A percentile compares a stretch with the other conserved stretches of the same genome.
phyloP scores from a whole-genome alignment of 2,113 vertebrate species.

The Rhinichthys klamathensis region DNA sequence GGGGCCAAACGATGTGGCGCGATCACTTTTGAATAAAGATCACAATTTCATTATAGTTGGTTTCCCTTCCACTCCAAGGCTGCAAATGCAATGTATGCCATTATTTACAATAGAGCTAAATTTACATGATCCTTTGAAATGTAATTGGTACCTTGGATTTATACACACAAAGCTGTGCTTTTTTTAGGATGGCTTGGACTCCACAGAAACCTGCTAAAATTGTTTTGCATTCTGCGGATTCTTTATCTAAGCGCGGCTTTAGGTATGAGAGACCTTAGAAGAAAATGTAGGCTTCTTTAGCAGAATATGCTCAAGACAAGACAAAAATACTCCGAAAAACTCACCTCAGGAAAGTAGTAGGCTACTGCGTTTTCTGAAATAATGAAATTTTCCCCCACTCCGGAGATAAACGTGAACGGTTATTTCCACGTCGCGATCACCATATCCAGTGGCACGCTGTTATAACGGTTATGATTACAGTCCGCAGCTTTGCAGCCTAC shows the following conservation, averaged over 20 bases:
- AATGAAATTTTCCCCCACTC: slow-evolving; percentile 9
- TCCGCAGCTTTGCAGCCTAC: slow-evolving; percentile 61
- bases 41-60: not conserved
- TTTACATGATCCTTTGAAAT: not conserved
- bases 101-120: not conserved
- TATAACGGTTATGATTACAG: slow-evolving; percentile 40
- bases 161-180: not conserved
- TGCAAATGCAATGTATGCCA: not conserved
- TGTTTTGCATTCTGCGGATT: not conserved
- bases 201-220: not conserved
- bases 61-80: not conserved
- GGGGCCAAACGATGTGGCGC: no score
- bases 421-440: not conserved
- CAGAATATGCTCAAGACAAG: not conserved
- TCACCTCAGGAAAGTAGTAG: slow-evolving; percentile 47
- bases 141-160: not conserved
- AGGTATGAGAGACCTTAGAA: not conserved
- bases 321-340: not conserved
- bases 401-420: not conserved
- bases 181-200: not conserved
- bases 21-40: not conserved
- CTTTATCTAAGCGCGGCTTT: not conserved
- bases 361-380: slow-evolving; percentile 21
- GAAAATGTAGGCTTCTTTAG: not conserved
- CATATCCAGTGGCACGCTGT: slow-evolving; percentile 17